These are phyloP conservation scores for Calycopis cecrops DNA, from an alignment of 1,140 invertebrate genomes.

Conservation along the genomic window DNA sequence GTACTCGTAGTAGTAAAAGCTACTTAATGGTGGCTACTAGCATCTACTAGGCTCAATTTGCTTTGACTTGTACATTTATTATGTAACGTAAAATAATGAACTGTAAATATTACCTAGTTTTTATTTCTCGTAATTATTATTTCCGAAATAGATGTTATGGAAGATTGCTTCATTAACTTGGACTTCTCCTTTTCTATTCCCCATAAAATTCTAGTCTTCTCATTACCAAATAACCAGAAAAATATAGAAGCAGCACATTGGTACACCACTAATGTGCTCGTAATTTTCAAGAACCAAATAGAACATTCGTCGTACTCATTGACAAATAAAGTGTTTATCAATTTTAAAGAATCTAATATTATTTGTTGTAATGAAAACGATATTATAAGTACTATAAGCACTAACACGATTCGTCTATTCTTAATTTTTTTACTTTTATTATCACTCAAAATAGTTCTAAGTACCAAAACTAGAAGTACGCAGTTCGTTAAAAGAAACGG, in stretches of 20 bases:
- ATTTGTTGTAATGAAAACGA: constrained; percentile 53
- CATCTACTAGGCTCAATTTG: too few relatives aligned
- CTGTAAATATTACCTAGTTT: too few relatives aligned
- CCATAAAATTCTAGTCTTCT: constrained; percentile 53
- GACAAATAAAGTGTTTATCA: constrained; percentile 28
- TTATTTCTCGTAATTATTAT: too few relatives aligned
- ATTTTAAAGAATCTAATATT: constrained; percentile 40
- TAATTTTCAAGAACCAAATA: constrained; percentile 28
- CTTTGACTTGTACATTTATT: too few relatives aligned
- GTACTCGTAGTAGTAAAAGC: too few relatives aligned
- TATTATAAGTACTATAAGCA: too few relatives aligned
- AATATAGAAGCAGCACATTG: constrained; percentile 55
- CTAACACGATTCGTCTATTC: too few relatives aligned
- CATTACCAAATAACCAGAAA: constrained; percentile 64
- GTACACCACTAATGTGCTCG: constrained; percentile 43
- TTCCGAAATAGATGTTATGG: neutral
- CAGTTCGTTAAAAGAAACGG: constrained; percentile 45
- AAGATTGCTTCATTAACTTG: neutral
- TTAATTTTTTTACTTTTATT: too few relatives aligned
- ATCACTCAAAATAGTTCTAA: constrained; percentile 45
- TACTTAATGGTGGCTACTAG: too few relatives aligned
- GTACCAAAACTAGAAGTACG: constrained; percentile 36
- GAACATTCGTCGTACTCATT: constrained; percentile 17
- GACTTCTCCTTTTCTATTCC: constrained; percentile 29
- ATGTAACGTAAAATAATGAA: too few relatives aligned